Evolutionary conservation across 2,888 invertebrate genomes (phyloP).

Genomic region (Phaonia tiefii): DNA sequence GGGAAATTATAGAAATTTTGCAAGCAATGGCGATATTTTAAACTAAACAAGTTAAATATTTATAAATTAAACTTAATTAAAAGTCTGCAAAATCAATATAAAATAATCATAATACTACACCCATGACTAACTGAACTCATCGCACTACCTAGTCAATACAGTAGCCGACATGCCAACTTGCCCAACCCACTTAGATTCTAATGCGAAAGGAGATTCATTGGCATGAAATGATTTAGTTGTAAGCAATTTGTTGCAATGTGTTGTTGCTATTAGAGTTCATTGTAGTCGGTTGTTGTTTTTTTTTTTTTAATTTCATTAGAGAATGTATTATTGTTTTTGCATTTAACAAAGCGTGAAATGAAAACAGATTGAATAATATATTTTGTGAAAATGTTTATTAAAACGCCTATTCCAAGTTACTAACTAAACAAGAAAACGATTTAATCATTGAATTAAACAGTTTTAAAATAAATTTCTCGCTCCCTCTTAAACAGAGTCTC

Average conservation of each 20-base stretch:
- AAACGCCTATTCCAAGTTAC: too few species aligned
- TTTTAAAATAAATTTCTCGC: too few species aligned
- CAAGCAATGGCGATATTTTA: background rate
- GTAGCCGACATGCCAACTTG: background rate
- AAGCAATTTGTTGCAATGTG: slow-evolving; percentile 7
- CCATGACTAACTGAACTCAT: background rate
- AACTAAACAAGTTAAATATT: slow-evolving; percentile 25
- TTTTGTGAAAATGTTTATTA: too few species aligned
- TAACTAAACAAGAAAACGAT: too few species aligned
- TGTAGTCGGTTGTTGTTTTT: too few species aligned
- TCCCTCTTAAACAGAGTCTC: too few species aligned
- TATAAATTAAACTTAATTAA: slow-evolving; percentile 35
- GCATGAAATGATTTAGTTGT: background rate
- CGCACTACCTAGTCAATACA: background rate
- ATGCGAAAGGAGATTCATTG: background rate
- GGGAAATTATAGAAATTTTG: background rate
- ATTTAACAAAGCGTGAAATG: slow-evolving; percentile 21
- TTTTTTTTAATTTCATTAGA: too few species aligned
- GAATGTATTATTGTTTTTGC: background rate
- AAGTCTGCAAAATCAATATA: slow-evolving; percentile 24
- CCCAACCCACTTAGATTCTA: too few species aligned
- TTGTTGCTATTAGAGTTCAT: too few species aligned
- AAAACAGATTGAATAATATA: background rate
- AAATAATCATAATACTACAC: slow-evolving; percentile 22
- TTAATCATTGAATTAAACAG: too few species aligned